Evolutionary conservation across 1,140 invertebrate species (phyloP).

Genomic region (Eufriesea mexicana): DNA sequence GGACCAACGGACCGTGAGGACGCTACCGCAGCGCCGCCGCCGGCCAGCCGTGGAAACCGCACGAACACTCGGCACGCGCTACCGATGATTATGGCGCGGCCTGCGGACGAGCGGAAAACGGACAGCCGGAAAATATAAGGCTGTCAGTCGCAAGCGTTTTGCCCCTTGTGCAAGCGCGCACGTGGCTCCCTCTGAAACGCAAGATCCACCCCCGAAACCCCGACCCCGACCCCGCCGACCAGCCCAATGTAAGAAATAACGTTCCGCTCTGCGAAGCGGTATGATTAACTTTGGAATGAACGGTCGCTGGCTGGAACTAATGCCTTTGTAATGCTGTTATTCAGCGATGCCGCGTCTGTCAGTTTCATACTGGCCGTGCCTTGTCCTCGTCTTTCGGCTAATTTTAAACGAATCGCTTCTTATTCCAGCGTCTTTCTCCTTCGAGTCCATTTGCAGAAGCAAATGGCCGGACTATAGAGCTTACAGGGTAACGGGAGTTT

Average conservation of each 20-base stretch:
- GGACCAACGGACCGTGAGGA: conserved; percentile 46
- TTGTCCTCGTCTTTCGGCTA: too few relatives aligned
- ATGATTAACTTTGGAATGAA: conserved; percentile 34
- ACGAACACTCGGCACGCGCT: conserved; percentile 51
- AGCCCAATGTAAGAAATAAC: conserved; percentile 31
- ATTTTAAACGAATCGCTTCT: background rate
- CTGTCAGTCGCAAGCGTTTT: conserved; percentile 41
- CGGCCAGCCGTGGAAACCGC: too few relatives aligned
- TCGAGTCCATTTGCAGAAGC: background rate
- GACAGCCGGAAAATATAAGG: conserved; percentile 46
- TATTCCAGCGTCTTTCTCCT: too few relatives aligned
- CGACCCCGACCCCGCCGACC: rapidly evolving
- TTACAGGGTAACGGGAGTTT: too few relatives aligned
- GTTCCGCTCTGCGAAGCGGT: conserved; percentile 18
- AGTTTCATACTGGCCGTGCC: background rate
- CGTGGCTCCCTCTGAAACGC: conserved; percentile 8
- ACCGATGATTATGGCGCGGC: conserved; percentile 4
- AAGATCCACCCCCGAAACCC: background rate
- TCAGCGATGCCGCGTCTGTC: background rate
- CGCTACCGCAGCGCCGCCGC: too few relatives aligned
- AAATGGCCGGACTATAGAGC: background rate
- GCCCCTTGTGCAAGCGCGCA: too few relatives aligned
- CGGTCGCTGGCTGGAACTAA: conserved; percentile 13
- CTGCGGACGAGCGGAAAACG: conserved; percentile 11
- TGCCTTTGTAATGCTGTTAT: conserved; percentile 3